Percentiles rank a stretch among this genome's conserved stretches.
Evolutionary conservation across 2,888 invertebrate genomes (phyloP).

Genomic region (Sialis lutaria): DNA sequence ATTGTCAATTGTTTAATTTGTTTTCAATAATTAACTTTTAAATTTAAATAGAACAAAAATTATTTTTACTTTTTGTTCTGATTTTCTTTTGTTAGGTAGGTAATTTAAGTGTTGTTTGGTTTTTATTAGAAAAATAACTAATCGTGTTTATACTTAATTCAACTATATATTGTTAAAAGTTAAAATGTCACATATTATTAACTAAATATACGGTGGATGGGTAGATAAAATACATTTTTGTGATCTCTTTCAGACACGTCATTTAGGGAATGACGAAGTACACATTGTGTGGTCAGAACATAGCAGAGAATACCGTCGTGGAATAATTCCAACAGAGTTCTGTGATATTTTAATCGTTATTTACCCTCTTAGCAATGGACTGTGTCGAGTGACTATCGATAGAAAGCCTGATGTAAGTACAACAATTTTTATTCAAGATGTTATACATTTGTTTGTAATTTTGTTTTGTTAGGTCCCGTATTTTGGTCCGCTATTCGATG

Average conservation of each 20-base stretch:
- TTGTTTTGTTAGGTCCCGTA: slow-evolving; percentile 47
- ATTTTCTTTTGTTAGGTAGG: too few relatives aligned
- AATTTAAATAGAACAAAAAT: too few relatives aligned
- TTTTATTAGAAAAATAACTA: too few relatives aligned
- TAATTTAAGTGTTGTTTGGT: too few relatives aligned
- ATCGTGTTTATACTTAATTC: too few relatives aligned
- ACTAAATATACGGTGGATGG: background rate
- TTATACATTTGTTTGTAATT: background rate
- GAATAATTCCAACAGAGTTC: slow-evolving; percentile 97
- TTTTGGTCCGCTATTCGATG: slow-evolving; percentile 92
- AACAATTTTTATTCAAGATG: background rate
- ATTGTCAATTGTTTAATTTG: too few relatives aligned
- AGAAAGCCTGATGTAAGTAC: slow-evolving; percentile 63
- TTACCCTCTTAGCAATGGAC: slow-evolving; percentile 75
- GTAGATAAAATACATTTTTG: slow-evolving; percentile 1
- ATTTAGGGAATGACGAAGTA: slow-evolving; percentile 95
- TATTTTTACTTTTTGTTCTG: too few relatives aligned
- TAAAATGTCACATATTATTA: background rate
- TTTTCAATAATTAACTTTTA: too few relatives aligned
- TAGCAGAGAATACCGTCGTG: slow-evolving; percentile 82
- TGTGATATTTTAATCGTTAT: slow-evolving; percentile 95
- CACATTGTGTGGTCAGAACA: slow-evolving; percentile 99
- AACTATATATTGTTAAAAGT: too few relatives aligned
- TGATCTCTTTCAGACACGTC: slow-evolving; percentile 50
- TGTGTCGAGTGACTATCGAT: slow-evolving; percentile 77